These are phyloP conservation scores for Lampris incognitus DNA, from an alignment of 2,113 vertebrate species.

Conservation along the genomic window DNA sequence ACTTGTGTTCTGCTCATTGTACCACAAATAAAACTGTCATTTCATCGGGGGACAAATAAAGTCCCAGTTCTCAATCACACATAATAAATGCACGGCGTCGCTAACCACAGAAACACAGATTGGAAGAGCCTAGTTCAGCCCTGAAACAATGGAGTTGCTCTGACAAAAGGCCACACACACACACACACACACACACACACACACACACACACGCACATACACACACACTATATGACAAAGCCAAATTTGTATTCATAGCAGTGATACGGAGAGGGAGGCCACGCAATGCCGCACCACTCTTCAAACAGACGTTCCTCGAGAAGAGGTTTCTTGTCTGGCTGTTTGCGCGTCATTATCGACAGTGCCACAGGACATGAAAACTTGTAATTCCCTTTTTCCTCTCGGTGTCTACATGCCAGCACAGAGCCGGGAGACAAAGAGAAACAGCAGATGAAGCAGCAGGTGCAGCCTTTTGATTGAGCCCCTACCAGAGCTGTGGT, in stretches of 20 bases:
- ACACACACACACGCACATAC: too few relatives aligned
- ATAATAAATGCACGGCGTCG: conserved; percentile 32
- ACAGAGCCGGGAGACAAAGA: conserved; percentile 39
- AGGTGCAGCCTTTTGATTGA: conserved; percentile 63
- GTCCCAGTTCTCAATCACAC: not conserved
- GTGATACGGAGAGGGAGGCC: conserved; percentile 28
- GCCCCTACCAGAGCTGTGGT: not conserved
- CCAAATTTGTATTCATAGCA: conserved; percentile 38
- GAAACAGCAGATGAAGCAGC: conserved; percentile 50
- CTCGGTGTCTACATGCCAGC: conserved; percentile 20
- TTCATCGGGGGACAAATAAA: conserved; percentile 4
- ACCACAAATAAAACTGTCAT: not conserved
- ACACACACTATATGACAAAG: conserved; percentile 14
- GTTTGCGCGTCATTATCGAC: conserved; percentile 49
- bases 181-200: too few relatives aligned
- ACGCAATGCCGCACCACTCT: conserved; percentile 30
- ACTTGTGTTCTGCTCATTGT: conserved; percentile 7
- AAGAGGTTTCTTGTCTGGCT: not conserved
- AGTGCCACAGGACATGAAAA: conserved; percentile 35
- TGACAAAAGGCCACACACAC: conserved; percentile 16
- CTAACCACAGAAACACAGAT: conserved; percentile 4
- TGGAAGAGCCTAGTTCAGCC: conserved; percentile 26
- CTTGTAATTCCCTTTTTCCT: conserved; percentile 49
- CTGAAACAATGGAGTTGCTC: conserved; percentile 27
- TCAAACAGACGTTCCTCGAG: conserved; percentile 49